phyloP scores from a whole-genome alignment of 2,888 invertebrate species.

The Aelia acuminata region DNA sequence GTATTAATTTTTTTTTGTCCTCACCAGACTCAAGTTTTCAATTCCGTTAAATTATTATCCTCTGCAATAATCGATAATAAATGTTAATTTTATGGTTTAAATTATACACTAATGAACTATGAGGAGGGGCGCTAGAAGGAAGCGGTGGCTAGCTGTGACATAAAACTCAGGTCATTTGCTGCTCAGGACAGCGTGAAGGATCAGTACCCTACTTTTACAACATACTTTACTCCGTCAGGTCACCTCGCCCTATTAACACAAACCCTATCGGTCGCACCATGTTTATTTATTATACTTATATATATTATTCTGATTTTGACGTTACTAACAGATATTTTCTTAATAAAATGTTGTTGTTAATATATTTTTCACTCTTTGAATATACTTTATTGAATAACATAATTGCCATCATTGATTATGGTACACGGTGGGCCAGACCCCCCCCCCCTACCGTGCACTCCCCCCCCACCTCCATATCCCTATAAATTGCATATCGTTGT shows the following conservation, averaged over 20 bases:
- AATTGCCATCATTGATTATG: no score
- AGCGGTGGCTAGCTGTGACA: background rate
- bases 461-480: no score
- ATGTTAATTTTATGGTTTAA: background rate
- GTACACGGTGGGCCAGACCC: no score
- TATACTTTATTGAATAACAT: no score
- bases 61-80: background rate
- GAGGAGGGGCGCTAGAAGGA: background rate
- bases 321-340: background rate
- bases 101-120: background rate
- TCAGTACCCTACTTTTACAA: constrained; percentile 21
- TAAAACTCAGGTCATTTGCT: constrained; percentile 38
- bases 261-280: background rate
- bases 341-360: no score
- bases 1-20: background rate
- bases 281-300: background rate
- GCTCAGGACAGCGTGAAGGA: constrained; percentile 33
- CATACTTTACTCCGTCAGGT: constrained; percentile 3
- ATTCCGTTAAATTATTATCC: background rate
- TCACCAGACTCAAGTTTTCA: background rate
- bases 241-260: background rate
- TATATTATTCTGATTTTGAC: background rate
- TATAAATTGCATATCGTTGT: no score
- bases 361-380: no score
- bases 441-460: no score